Evolutionary conservation across 2,797 vertebrate species (phyloP).

Genomic region (Agapornis canus): DNA sequence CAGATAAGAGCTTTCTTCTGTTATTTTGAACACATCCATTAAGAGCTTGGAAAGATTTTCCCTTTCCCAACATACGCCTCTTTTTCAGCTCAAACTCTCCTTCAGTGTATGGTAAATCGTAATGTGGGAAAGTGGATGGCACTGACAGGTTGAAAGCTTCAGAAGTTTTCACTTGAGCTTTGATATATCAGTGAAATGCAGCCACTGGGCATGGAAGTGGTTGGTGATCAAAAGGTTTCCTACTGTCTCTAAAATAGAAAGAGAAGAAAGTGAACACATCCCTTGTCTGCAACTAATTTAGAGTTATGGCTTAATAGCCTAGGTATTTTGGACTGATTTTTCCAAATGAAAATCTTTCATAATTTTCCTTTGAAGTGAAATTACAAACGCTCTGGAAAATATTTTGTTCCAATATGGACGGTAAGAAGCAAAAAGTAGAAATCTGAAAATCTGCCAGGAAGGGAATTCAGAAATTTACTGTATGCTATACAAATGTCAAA

Average conservation of each 20-base stretch:
- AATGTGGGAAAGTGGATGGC: not conserved
- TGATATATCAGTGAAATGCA: not conserved
- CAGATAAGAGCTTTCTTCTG: not conserved
- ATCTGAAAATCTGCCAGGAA: not conserved
- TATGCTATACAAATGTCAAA: not conserved
- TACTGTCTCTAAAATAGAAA: not conserved
- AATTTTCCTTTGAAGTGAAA: not conserved
- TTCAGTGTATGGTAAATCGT: not conserved
- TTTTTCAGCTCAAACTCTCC: not conserved
- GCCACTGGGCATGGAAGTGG: not conserved
- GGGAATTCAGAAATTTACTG: not conserved
- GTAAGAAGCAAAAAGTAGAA: not conserved
- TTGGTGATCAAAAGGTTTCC: not conserved
- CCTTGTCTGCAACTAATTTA: not conserved
- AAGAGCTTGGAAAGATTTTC: not conserved
- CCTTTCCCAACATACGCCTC: not conserved
- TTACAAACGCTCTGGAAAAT: not conserved
- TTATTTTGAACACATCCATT: not conserved
- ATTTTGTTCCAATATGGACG: not conserved
- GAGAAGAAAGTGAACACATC: not conserved
- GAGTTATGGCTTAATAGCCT: not conserved
- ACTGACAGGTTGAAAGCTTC: not conserved
- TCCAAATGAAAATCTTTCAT: not conserved
- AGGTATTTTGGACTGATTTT: not conserved
- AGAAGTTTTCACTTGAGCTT: not conserved